phyloP scores from a whole-genome alignment of 2,888 invertebrate species.

The Drosophila macrospina region DNA sequence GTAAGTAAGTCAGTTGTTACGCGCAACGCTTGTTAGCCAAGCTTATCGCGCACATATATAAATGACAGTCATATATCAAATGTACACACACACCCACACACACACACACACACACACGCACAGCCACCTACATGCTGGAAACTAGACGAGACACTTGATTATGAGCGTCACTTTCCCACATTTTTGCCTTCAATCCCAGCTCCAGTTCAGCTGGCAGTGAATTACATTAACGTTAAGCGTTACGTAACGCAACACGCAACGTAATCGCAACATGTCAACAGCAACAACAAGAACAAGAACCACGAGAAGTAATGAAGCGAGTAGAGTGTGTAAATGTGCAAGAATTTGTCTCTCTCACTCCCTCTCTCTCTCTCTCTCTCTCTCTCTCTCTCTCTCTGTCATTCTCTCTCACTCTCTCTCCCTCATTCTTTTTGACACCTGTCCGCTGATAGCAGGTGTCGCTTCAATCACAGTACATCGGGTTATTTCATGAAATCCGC shows the following conservation, averaged over 20 bases:
- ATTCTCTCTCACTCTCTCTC: slow-evolving; percentile 29
- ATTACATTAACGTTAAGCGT: slow-evolving; percentile 46
- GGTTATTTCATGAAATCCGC: slow-evolving; percentile 32
- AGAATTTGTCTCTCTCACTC: slow-evolving; percentile 57
- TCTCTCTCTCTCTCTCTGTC: neutral
- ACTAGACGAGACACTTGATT: slow-evolving; percentile 67
- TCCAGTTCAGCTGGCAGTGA: slow-evolving; percentile 32
- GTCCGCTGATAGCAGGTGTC: slow-evolving; percentile 49
- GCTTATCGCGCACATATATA: slow-evolving; percentile 70
- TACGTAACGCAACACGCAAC: slow-evolving; percentile 64
- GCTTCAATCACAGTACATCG: slow-evolving; percentile 53
- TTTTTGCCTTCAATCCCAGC: neutral
- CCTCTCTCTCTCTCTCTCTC: slow-evolving; percentile 23
- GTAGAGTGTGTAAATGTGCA: slow-evolving; percentile 39
- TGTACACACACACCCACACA: slow-evolving; percentile 23
- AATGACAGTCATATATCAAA: slow-evolving; percentile 75
- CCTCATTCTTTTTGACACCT: slow-evolving; percentile 58
- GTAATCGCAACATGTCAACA: slow-evolving; percentile 68
- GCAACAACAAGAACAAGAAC: neutral
- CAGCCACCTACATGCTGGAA: slow-evolving; percentile 26
- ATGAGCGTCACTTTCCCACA: slow-evolving; percentile 35
- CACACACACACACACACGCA: neutral
- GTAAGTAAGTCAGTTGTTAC: slow-evolving; percentile 58
- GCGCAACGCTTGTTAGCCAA: slow-evolving; percentile 69
- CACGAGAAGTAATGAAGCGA: slow-evolving; percentile 11